These are phyloP conservation scores for Danio choprae DNA, from an alignment of 2,797 vertebrate species.

Conservation along the genomic window DNA sequence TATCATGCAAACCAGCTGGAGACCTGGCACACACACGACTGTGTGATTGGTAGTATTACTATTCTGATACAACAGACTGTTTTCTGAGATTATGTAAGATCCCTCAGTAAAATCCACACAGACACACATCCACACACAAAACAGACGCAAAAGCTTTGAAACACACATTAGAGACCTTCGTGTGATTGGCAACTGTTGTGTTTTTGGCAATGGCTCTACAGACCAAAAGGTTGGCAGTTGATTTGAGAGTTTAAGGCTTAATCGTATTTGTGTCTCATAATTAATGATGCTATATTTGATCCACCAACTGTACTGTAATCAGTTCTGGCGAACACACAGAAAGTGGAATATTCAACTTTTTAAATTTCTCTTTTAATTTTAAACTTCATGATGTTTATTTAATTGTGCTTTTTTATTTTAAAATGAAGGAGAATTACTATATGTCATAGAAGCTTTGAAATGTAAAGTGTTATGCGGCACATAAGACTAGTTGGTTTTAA, in stretches of 20 bases:
- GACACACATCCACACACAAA: constrained; percentile 34
- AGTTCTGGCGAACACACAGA: not conserved
- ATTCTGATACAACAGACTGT: constrained; percentile 53
- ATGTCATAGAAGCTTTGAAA: not conserved
- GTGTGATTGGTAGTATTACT: constrained; percentile 56
- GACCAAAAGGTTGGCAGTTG: constrained; percentile 17
- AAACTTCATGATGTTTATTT: not conserved
- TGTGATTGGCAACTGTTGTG: constrained; percentile 36
- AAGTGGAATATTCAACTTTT: not conserved
- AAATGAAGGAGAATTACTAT: not conserved
- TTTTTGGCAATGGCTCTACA: constrained; percentile 2
- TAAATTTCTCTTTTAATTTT: not conserved
- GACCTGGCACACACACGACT: constrained; percentile 41
- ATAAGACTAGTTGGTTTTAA: not conserved
- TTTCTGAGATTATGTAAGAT: constrained; percentile 59
- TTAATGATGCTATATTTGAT: constrained; percentile 32
- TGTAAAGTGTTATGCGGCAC: not conserved
- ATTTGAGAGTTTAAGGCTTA: constrained; percentile 23
- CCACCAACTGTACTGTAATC: not conserved
- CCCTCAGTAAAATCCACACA: constrained; percentile 48
- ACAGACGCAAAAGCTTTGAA: constrained; percentile 42
- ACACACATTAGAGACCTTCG: constrained; percentile 10
- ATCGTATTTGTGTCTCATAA: constrained; percentile 21
- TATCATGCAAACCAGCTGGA: constrained; percentile 58
- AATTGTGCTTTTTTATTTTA: not conserved